phyloP scores from a whole-genome alignment of 2,888 invertebrate species.

The Apodemia zela region DNA sequence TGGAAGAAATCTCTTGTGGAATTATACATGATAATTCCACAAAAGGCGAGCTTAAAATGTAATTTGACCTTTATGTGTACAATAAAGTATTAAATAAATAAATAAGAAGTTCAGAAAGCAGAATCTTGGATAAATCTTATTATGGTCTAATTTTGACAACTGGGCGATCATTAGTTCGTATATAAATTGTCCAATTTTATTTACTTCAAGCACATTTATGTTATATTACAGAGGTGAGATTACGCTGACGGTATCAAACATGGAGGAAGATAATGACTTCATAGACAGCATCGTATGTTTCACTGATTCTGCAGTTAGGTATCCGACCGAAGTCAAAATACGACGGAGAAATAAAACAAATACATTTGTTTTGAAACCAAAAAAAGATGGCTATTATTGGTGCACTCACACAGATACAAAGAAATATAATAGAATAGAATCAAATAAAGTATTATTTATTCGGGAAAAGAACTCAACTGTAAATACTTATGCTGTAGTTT shows the following conservation, averaged over 20 bases:
- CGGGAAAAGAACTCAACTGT: constrained; percentile 47
- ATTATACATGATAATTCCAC: no score
- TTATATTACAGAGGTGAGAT: constrained; percentile 50
- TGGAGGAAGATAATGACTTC: constrained; percentile 32
- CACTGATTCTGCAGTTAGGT: constrained; percentile 55
- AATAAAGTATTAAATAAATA: no score
- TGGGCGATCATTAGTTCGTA: no score
- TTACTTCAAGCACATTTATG: no score
- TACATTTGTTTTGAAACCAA: constrained; percentile 44
- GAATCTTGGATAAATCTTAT: no score
- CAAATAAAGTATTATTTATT: constrained; percentile 55
- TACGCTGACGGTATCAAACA: constrained; percentile 43
- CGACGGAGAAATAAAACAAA: constrained; percentile 38
- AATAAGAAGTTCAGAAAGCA: no score
- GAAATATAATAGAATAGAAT: constrained; percentile 46
- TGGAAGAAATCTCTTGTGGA: no score
- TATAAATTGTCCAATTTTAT: no score
- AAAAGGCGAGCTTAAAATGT: no score
- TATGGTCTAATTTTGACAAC: no score
- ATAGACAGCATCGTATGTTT: constrained; percentile 54
- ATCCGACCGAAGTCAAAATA: constrained; percentile 46
- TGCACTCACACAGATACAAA: constrained; percentile 54
- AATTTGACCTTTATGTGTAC: no score
- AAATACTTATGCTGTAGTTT: constrained; percentile 53
- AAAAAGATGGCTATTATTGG: constrained; percentile 67